These are phyloP conservation scores for Gnatocerus cornutus DNA, from an alignment of 2,888 invertebrate species.

Conservation along the genomic window DNA sequence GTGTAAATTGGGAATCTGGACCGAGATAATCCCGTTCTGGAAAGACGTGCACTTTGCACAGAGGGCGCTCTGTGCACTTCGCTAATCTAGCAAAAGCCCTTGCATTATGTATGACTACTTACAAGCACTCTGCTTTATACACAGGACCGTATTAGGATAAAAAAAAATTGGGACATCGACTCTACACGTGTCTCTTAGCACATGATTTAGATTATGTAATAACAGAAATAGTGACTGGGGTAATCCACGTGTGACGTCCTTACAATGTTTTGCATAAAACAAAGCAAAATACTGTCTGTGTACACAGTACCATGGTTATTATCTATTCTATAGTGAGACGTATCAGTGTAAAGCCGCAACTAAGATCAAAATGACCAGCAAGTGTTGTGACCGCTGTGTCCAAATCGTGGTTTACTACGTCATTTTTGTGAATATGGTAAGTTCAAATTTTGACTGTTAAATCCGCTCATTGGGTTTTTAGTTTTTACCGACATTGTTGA, in stretches of 20 bases:
- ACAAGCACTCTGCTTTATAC: slow-evolving; percentile 42
- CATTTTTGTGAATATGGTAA: slow-evolving; percentile 30
- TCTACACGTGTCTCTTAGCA: slow-evolving; percentile 13
- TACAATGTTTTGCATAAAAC: slow-evolving; percentile 21
- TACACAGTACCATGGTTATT: slow-evolving; percentile 19
- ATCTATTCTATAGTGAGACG: slow-evolving; percentile 14
- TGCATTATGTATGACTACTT: slow-evolving; percentile 48
- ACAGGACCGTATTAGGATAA: slow-evolving; percentile 24
- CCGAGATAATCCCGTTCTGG: slow-evolving; percentile 32
- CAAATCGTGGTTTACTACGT: slow-evolving; percentile 28
- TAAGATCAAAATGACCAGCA: slow-evolving; percentile 15
- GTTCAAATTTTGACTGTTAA: background rate
- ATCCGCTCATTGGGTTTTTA: background rate
- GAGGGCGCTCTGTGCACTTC: slow-evolving; percentile 33
- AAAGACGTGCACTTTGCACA: slow-evolving; percentile 41
- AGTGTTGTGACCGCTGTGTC: slow-evolving; percentile 15
- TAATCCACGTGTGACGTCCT: slow-evolving; percentile 30
- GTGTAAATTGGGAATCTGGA: slow-evolving; percentile 35
- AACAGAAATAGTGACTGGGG: slow-evolving; percentile 3
- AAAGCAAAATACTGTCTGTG: slow-evolving; percentile 19
- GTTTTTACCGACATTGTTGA: slow-evolving; percentile 17
- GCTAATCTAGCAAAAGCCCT: slow-evolving; percentile 45
- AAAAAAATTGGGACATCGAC: slow-evolving; percentile 5
- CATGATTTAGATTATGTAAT: slow-evolving; percentile 2
- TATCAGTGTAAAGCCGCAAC: slow-evolving; percentile 22